Base-by-base conservation (phyloP, 2,797 vertebrate genomes). In the Liasis olivaceus region DNA sequence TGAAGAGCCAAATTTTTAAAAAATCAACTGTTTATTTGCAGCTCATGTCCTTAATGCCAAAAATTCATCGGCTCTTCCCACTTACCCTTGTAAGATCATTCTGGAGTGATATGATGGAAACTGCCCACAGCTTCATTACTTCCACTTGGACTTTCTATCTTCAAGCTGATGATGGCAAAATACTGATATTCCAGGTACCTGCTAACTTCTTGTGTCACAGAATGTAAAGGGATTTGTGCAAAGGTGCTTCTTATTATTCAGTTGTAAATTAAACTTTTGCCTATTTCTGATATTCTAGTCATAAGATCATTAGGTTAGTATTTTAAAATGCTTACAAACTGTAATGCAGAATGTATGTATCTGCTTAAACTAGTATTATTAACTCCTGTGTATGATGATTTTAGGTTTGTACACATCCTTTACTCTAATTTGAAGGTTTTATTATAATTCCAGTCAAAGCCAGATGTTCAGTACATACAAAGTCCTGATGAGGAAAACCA, bases 141-240 rank as follows among this genome's bases (percentile, higher is more conserved):
- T 99, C 99, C 56, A 98, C 99, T 0, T 99, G 99, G 99, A 99
- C 99, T 0, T 99, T 99, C 96, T 99, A 99, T 97, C 98, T 99
- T 95, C 99, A 99, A 96, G 99, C 98, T 17, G 99, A 99, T 95
- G 99, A 99, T 96, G 99, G 99, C 92, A 99, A 98, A 98, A 98
- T 99, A 69, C 98, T 99, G 59, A 98, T 99, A 97, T 99, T 99
- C 96, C 99, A 99, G 99, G 99, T 99, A 95, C 87, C 92, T 96
- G 31, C 6, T 58, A 93, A 93, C 90, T 93, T 89, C 0, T 0
- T 92, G 20, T 94, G 59, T 42, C 42, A 2, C 90, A 88, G 14
- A 84, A 11, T 36, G 84, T 59, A 22, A 64, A 36, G 3, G 91
- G 24, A 84, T 8, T 0, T 93, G 88, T 24, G n/a, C 94, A 12